Evolutionary conservation across 1,140 invertebrate species (phyloP), one percentile per base, ranked within the genome.

Genomic region (Telenomus remus): DNA sequence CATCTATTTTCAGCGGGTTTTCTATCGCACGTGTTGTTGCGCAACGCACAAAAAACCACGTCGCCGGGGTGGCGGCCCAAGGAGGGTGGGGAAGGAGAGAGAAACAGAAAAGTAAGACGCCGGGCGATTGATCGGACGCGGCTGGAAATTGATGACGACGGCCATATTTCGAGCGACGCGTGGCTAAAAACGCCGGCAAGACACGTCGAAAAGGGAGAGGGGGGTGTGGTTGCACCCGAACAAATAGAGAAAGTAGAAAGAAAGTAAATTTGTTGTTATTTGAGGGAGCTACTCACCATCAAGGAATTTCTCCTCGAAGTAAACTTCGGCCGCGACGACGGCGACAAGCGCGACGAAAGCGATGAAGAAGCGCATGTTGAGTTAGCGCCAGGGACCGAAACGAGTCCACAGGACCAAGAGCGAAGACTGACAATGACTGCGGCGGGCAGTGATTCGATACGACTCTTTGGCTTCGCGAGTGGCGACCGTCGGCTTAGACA

Each of bases 301-400:
- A n/a, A 80, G 81, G 84, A 94, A 94, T 75, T 92, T 93, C 82
- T 94, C 93, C 76, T 94, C 91, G 66, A 92, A 90, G 85, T 89
- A 92, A 48, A 93, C 89, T 73, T 93, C 91, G 27, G 87, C 89
- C 56, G 50, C 16, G 15, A 68, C 71, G 9, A 80, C 87, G 44
- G 85, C 87, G 76, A 90, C 85, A 84, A 91, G 81, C 75, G 91
- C 82, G 80, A 89, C 87, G 80, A 89, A 83, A 80, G 84, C 83
- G 83, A 88, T 84, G 69, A 89, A 75, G 66, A 79, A 85, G 80
- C 88, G 89, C 90, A 91, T 90, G 87, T 89, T 89, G 76, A 84
- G 82, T 50, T 27, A 47, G 3, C 84, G 86, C 82, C 84, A 79
- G 69, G 19, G 37, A 66, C 71, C 57, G 60, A 42, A 73, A 63